These are phyloP conservation scores for Sinocyclocheilus grahami DNA, from an alignment of 2,113 vertebrate species.

Conservation along the genomic window DNA sequence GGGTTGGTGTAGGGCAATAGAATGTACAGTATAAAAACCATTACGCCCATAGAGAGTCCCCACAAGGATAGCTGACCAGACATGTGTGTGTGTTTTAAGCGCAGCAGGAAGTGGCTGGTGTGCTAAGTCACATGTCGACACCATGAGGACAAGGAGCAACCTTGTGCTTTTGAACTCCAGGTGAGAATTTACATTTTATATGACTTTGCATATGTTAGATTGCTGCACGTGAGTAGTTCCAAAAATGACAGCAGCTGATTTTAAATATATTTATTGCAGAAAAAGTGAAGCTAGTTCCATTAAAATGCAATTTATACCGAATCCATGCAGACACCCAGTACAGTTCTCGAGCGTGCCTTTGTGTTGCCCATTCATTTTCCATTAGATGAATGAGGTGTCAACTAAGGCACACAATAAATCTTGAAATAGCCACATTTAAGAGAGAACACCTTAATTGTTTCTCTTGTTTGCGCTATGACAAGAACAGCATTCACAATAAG, in stretches of 20 bases:
- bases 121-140: not conserved
- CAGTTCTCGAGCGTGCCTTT: slow-evolving; percentile 25
- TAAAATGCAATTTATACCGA: too few species aligned
- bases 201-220: too few species aligned
- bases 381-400: slow-evolving; percentile 27
- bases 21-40: too few species aligned
- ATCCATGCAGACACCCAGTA: too few species aligned
- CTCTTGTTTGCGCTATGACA: slow-evolving; percentile 17
- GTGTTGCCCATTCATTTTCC: slow-evolving; percentile 41
- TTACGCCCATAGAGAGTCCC: too few species aligned
- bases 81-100: too few species aligned
- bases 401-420: slow-evolving; percentile 28
- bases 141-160: not conserved
- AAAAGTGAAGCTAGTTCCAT: too few species aligned
- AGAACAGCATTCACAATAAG: slow-evolving; percentile 13
- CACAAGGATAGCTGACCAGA: too few species aligned
- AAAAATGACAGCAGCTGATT: not conserved
- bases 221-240: too few species aligned
- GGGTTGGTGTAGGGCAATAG: too few species aligned
- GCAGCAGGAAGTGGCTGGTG: not conserved
- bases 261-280: not conserved
- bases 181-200: not conserved
- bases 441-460: not conserved
- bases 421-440: slow-evolving; percentile 6
- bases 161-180: not conserved